Evolutionary conservation across 2,797 vertebrate genomes (phyloP).

Genomic region (Masticophis lateralis): DNA sequence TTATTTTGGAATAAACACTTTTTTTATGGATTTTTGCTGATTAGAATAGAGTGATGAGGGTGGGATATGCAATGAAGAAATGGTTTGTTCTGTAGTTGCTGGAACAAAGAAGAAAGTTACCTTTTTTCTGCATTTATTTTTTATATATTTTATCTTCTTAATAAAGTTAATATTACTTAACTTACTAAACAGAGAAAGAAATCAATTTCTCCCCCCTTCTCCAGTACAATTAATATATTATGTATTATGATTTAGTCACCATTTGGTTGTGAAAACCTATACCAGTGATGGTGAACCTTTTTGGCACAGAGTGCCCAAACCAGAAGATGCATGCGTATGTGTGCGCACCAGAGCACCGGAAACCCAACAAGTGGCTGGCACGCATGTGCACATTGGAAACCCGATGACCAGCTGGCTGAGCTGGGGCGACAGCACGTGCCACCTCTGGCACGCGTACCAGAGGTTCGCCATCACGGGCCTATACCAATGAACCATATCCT

Average conservation of each 20-base stretch:
- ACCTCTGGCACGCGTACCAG: too few relatives aligned
- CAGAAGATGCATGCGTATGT: fast-evolving
- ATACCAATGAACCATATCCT: background rate
- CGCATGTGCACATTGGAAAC: too few relatives aligned
- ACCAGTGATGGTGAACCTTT: too few relatives aligned
- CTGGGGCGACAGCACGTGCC: too few relatives aligned
- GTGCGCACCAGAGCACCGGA: too few relatives aligned
- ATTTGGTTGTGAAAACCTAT: background rate
- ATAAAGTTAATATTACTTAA: too few relatives aligned
- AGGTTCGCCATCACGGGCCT: background rate
- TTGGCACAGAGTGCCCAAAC: too few relatives aligned
- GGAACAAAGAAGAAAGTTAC: background rate
- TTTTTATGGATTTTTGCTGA: background rate
- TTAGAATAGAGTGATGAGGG: background rate
- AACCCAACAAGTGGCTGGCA: too few relatives aligned
- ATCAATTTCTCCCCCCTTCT: background rate
- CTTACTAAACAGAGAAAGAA: background rate
- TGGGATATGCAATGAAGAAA: background rate
- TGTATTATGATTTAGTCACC: background rate
- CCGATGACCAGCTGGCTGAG: too few relatives aligned
- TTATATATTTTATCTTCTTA: background rate
- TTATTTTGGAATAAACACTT: background rate
- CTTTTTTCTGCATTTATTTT: background rate
- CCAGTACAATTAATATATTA: background rate
- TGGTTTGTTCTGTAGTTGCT: background rate